Percentiles rank a stretch among this genome's conserved stretches.
These are phyloP conservation scores for Chouioia cunea DNA, from an alignment of 2,888 invertebrate species.

Conservation along the genomic window DNA sequence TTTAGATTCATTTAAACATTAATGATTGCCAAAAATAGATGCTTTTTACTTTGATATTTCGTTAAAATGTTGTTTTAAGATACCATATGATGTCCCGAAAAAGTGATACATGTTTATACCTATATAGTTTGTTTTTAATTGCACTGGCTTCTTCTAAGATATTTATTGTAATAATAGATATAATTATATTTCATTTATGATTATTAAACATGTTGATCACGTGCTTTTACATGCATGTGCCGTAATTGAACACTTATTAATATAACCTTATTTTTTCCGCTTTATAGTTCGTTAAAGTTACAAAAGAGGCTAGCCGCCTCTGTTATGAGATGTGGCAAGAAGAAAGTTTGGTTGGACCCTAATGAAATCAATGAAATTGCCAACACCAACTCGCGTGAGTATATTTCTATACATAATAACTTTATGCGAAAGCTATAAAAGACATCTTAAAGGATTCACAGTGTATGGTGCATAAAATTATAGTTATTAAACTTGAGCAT, in stretches of 20 bases:
- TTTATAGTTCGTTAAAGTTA: constrained; percentile 91
- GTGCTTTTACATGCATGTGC: background rate
- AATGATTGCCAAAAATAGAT: too few relatives aligned
- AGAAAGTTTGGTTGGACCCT: constrained; percentile 99
- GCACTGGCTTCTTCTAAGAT: too few relatives aligned
- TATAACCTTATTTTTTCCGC: constrained; percentile 54
- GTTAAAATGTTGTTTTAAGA: background rate
- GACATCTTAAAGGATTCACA: too few relatives aligned
- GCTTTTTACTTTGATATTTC: constrained; percentile 18
- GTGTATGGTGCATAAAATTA: too few relatives aligned
- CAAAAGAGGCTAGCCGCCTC: constrained; percentile 99
- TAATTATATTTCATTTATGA: too few relatives aligned
- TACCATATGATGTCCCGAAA: constrained; percentile 23
- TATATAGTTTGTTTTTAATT: constrained; percentile 12
- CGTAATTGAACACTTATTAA: constrained; percentile 28
- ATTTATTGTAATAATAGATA: too few relatives aligned
- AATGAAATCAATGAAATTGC: constrained; percentile 99
- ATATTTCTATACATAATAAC: constrained; percentile 16
- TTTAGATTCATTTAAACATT: background rate
- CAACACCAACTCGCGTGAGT: constrained; percentile 98
- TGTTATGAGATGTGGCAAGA: constrained; percentile 98
- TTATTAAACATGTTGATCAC: too few relatives aligned
- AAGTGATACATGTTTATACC: constrained; percentile 3
- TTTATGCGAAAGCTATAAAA: too few relatives aligned
- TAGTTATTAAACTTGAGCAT: too few relatives aligned